These are phyloP conservation scores for Ptilodon capucinus DNA, from an alignment of 2,888 invertebrate genomes.

Conservation along the genomic window DNA sequence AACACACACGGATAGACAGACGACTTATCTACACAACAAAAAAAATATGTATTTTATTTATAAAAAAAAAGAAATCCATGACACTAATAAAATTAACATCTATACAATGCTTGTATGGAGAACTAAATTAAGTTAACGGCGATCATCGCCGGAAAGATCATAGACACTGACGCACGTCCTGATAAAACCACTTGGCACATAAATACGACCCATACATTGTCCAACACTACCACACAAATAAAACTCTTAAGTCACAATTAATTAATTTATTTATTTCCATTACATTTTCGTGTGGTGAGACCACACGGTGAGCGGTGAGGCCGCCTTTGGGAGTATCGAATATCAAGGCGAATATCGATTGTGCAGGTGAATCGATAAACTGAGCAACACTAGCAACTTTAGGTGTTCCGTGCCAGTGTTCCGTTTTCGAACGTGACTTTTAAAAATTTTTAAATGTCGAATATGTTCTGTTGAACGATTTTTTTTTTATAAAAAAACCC, in stretches of 20 bases:
- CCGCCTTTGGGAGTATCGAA: background rate
- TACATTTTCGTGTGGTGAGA: conserved; percentile 20
- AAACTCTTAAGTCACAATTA: conserved; percentile 36
- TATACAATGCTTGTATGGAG: conserved; percentile 42
- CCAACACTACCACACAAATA: conserved; percentile 36
- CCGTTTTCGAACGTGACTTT: conserved; percentile 30
- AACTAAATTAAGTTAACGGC: conserved; percentile 8
- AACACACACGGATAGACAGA: conserved; percentile 38
- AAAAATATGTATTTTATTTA: conserved; percentile 30
- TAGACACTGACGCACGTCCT: conserved; percentile 19
- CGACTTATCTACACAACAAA: conserved; percentile 52
- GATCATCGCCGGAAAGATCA: conserved; percentile 8
- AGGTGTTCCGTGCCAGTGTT: conserved; percentile 17
- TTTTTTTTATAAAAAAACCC: too few species aligned
- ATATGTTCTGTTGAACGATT: too few species aligned
- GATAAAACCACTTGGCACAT: conserved; percentile 40
- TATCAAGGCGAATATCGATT: background rate
- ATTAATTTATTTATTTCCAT: conserved; percentile 22
- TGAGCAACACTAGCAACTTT: conserved; percentile 19
- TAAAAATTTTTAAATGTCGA: too few species aligned
- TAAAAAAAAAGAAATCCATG: conserved; percentile 42
- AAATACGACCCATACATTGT: conserved; percentile 35
- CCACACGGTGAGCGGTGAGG: conserved; percentile 4
- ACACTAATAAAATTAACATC: conserved; percentile 47
- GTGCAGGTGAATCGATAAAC: conserved; percentile 11